Evolutionary conservation across 2,797 vertebrate genomes (phyloP).

Genomic region (Threskiornis aethiopicus): DNA sequence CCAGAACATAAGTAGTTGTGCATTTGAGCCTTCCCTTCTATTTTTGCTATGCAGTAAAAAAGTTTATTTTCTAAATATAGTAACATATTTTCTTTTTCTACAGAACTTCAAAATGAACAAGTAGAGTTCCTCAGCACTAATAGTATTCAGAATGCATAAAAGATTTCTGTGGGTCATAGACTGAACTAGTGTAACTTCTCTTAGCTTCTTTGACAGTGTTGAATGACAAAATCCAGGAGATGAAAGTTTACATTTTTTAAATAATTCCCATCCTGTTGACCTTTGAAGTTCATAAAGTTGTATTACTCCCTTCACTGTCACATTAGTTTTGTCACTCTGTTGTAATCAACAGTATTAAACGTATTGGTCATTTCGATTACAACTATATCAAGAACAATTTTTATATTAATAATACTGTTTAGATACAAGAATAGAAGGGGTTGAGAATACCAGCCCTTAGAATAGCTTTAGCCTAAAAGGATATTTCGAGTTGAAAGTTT

Average conservation of each 20-base stretch:
- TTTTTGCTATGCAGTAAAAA: not conserved
- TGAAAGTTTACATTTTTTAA: not conserved
- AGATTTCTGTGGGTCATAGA: not conserved
- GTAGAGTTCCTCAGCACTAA: not conserved
- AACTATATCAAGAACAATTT: not conserved
- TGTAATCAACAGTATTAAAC: not conserved
- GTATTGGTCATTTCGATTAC: not conserved
- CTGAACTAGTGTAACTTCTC: not conserved
- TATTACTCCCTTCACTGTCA: not conserved
- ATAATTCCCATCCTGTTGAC: not conserved
- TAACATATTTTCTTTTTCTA: not conserved
- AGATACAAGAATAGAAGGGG: not conserved
- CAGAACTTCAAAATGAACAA: not conserved
- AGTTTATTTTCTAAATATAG: not conserved
- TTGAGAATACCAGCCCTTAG: not conserved
- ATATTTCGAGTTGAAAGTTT: not conserved
- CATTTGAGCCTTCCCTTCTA: not conserved
- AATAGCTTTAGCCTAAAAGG: not conserved
- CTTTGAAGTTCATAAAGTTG: not conserved
- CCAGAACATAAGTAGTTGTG: not conserved
- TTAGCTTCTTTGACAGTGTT: not conserved
- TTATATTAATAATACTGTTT: not conserved
- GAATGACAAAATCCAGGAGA: not conserved
- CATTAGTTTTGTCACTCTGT: not conserved
- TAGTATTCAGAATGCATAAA: not conserved